Evolutionary conservation across 2,113 vertebrate species (phyloP).

Genomic region (Chamaetylas fuelleborni): DNA sequence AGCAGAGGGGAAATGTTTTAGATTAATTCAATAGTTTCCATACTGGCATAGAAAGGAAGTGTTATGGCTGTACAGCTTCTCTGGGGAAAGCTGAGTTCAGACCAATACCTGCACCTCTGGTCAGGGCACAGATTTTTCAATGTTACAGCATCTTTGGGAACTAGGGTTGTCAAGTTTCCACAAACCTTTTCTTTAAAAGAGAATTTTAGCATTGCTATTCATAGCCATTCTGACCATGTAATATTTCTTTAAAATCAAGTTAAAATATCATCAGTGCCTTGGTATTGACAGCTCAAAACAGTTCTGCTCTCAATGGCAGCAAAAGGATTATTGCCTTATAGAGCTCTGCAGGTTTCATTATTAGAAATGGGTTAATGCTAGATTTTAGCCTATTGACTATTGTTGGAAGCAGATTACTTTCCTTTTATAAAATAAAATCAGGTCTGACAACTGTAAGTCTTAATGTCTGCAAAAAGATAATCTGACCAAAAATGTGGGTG

Average conservation of each 20-base stretch:
- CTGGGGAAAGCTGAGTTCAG: background rate
- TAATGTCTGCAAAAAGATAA: slow-evolving; percentile 19
- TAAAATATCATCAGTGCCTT: background rate
- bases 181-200: background rate
- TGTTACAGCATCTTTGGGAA: background rate
- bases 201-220: background rate
- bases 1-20: background rate
- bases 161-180: rapidly evolving
- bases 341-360: background rate
- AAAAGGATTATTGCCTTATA: slow-evolving; percentile 21
- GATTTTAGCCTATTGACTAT: slow-evolving; percentile 45
- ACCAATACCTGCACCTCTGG: too few relatives aligned
- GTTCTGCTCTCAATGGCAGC: background rate
- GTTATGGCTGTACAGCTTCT: background rate
- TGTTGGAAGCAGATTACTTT: slow-evolving; percentile 49
- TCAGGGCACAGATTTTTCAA: rapidly evolving
- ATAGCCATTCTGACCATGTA: background rate
- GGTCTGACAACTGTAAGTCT: slow-evolving; percentile 14
- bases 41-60: background rate
- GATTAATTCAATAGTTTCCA: background rate
- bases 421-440: slow-evolving; percentile 37
- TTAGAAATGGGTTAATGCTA: slow-evolving; percentile 60
- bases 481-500: background rate
- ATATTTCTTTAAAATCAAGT: background rate
- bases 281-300: background rate